phyloP scores from a whole-genome alignment of 2,888 invertebrate genomes.

The Hyles lineata region DNA sequence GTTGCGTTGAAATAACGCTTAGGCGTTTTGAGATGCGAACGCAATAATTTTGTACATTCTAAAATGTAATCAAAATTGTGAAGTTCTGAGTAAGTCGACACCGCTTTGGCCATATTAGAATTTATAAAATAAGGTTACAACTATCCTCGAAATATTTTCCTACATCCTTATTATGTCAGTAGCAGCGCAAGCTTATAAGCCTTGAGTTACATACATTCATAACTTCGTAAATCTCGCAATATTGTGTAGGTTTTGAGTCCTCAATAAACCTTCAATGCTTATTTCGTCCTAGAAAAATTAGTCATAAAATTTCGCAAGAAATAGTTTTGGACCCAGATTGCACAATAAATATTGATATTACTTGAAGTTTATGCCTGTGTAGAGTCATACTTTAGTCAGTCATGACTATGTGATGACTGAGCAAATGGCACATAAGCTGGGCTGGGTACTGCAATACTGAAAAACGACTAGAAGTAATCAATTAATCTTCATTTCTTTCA shows the following conservation, averaged over 20 bases:
- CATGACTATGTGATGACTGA: no score
- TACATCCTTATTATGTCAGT: background rate
- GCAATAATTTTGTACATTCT: conserved; percentile 31
- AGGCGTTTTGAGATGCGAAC: conserved; percentile 29
- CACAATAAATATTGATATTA: no score
- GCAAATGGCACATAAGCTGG: no score
- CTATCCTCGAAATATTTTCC: background rate
- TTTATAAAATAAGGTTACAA: background rate
- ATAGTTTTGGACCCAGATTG: no score
- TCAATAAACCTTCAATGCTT: background rate
- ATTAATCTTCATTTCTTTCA: no score
- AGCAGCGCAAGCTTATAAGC: no score
- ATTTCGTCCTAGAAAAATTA: background rate
- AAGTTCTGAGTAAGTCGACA: conserved; percentile 17
- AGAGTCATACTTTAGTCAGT: no score
- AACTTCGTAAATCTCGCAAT: background rate
- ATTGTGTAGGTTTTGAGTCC: background rate
- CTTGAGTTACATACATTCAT: no score
- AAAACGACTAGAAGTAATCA: no score
- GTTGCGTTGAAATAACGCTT: conserved; percentile 46
- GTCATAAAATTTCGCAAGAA: no score
- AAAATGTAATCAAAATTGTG: conserved; percentile 28
- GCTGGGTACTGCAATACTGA: no score
- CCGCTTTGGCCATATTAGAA: background rate
- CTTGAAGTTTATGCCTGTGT: no score